Evolutionary conservation across 2,797 vertebrate species (phyloP), one percentile per base, ranked within the genome.

Genomic region (Periophthalmus magnuspinnatus): DNA sequence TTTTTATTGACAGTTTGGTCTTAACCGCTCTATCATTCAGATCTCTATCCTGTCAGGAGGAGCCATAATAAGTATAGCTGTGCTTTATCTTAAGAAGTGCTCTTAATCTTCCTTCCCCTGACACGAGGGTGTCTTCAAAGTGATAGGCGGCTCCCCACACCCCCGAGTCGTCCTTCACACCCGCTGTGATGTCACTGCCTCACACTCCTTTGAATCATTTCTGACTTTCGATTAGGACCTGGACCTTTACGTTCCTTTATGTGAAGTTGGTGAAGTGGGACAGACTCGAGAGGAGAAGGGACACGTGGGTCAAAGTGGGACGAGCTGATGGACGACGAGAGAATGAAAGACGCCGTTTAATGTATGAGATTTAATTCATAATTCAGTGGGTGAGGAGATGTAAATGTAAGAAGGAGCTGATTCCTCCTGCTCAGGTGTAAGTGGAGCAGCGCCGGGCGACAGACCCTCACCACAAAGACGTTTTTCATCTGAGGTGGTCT

Each of bases 121-220:
- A 75, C 13, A 16, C 38, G 19, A 75, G 67, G 11, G 11, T 1
- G 38, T 59, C 57, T 63, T 70, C 41, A 22, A 59, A 67, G 67
- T 65, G 79, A 67, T 50, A 68, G 75, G 65, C 69, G 55, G 62
- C 1, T 32, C 17, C 36, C 61, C 36, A 32, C 6, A 58, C 66
- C 14, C 63, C 21, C 36, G 50, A 71, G 62, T 68, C 55, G 82
- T 76, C 81, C 86, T 84, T 85, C 74, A 78, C 74, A 62, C 72
- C 61, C 34, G n/a, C 41, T 69, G 63, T 74, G 74, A 67, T 54
- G 54, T 71, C 80, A 75, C 61, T 9, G 9, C 59, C 32, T 65
- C 50, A 52, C 47, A 85, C 82, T 63, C 72, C 83, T 86, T 79
- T 81, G 65, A 75, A 88, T 81, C 55, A 83, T 69, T 86, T 41